A percentile compares a stretch with the other conserved stretches of the same genome.
phyloP scores from a whole-genome alignment of 1,140 invertebrate species.

The Sitobion miscanthi region DNA sequence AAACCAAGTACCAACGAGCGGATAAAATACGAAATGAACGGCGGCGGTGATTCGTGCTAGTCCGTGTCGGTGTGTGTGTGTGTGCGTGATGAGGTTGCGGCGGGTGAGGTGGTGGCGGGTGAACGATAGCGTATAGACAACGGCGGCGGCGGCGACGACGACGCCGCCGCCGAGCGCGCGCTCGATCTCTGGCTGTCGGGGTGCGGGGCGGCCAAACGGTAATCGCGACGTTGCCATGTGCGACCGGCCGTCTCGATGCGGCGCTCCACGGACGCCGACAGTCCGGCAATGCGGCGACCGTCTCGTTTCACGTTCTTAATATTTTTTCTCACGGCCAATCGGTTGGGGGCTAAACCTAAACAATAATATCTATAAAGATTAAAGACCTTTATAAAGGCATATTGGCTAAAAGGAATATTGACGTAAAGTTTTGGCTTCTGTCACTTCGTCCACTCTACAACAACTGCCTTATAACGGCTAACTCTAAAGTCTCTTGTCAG shows the following conservation, averaged over 20 bases:
- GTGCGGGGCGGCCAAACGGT: slow-evolving; percentile 31
- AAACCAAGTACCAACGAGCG: neutral
- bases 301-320: neutral
- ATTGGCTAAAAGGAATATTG: neutral
- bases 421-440: neutral
- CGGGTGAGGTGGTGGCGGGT: neutral
- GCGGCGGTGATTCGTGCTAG: neutral
- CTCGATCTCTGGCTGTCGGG: too few species aligned
- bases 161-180: neutral
- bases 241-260: neutral
- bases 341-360: neutral
- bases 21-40: slow-evolving; percentile 11
- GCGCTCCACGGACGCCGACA: neutral
- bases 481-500: neutral
- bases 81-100: neutral
- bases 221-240: slow-evolving; percentile 50
- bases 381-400: neutral
- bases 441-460: neutral
- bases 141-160: neutral
- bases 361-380: neutral
- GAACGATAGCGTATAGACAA: neutral
- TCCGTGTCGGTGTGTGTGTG: neutral
- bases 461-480: neutral
- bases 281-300: slow-evolving; percentile 6
- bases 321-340: neutral